A percentile compares a stretch with the other conserved stretches of the same genome.
These are phyloP conservation scores for Acanthiza pusilla DNA, from an alignment of 2,797 vertebrate species.

Conservation along the genomic window DNA sequence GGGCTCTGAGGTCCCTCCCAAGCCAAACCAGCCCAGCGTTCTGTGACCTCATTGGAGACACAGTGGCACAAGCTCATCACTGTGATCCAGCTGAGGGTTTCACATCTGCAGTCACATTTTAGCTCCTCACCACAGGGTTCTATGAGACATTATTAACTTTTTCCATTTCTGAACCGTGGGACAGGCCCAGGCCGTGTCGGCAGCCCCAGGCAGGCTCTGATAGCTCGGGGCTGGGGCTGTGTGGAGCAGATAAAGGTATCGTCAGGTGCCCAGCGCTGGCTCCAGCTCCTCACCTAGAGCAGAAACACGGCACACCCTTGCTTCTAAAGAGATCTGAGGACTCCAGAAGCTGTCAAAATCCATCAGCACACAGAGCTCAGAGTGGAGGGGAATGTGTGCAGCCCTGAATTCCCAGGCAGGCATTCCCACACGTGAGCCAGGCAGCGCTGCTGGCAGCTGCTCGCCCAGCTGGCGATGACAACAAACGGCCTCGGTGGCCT, in stretches of 20 bases:
- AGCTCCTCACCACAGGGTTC: neutral
- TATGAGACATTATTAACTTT: too few relatives aligned
- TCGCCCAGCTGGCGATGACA: neutral
- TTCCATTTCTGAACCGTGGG: neutral
- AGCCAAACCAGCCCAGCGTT: fast-evolving
- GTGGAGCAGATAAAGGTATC: neutral
- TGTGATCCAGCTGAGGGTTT: fast-evolving
- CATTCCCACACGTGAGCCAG: neutral
- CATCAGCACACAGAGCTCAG: neutral
- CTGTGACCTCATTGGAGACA: neutral
- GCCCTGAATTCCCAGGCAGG: neutral
- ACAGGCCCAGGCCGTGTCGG: neutral
- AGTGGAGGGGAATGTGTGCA: neutral
- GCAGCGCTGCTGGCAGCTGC: neutral
- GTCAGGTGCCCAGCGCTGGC: fast-evolving
- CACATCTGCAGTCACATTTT: fast-evolving
- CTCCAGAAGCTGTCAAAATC: neutral
- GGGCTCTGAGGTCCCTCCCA: fast-evolving
- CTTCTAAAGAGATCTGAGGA: fast-evolving
- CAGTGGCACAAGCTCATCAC: fast-evolving
- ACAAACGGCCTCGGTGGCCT: neutral
- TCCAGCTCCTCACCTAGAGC: neutral
- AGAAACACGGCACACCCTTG: fast-evolving
- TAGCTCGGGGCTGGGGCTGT: neutral
- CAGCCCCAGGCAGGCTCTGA: neutral